A percentile compares a stretch with the other conserved stretches of the same genome.
These are phyloP conservation scores for Glossophaga mutica DNA, from an alignment of 2,797 vertebrate genomes.

Conservation along the genomic window DNA sequence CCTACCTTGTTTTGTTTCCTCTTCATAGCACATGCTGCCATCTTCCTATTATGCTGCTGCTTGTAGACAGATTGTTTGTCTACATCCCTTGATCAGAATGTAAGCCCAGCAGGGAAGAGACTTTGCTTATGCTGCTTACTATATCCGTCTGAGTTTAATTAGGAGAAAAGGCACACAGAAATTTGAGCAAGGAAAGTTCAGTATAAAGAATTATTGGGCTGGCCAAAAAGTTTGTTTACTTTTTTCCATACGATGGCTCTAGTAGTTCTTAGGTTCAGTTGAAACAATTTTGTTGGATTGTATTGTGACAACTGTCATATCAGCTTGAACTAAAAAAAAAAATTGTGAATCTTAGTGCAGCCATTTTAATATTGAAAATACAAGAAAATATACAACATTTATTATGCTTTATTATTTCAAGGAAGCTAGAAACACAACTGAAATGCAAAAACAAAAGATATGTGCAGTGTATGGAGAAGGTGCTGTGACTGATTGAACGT, in stretches of 20 bases:
- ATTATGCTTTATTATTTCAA: not conserved
- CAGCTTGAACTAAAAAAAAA: not conserved
- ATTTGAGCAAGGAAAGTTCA: not conserved
- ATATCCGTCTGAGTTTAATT: not conserved
- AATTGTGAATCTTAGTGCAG: not conserved
- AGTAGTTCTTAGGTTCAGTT: not conserved
- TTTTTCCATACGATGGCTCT: not conserved
- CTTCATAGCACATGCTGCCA: not conserved
- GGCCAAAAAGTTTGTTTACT: not conserved
- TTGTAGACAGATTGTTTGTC: not conserved
- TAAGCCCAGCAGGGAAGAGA: not conserved
- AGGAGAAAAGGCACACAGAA: not conserved
- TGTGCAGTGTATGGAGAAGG: not conserved
- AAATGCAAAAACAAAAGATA: not conserved
- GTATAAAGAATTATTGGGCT: not conserved
- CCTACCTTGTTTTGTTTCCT: not conserved
- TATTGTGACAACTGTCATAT: not conserved
- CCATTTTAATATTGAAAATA: not conserved
- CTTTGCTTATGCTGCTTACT: not conserved
- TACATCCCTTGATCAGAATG: not conserved
- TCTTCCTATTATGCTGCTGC: not conserved
- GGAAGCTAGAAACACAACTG: not conserved
- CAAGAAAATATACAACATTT: not conserved
- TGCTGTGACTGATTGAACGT: not conserved
- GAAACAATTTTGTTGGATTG: not conserved